phyloP scores from a whole-genome alignment of 2,888 invertebrate species.

The Tuta absoluta region DNA sequence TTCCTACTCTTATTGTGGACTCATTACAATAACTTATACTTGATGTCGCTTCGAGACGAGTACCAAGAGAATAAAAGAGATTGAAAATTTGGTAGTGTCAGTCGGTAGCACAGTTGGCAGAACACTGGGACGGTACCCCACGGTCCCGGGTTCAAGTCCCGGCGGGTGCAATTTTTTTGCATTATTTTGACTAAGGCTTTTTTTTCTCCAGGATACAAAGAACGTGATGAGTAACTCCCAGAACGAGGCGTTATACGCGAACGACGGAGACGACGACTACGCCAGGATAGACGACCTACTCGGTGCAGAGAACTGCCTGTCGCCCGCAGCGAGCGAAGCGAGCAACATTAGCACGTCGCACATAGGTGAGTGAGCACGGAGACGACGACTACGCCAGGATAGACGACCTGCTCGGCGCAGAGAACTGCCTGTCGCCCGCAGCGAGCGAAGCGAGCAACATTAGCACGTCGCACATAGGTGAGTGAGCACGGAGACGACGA shows the following conservation, averaged over 20 bases:
- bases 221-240: slow-evolving; percentile 75
- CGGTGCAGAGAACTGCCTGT: slow-evolving; percentile 71
- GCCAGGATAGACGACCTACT: slow-evolving; percentile 73
- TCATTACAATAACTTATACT: too few relatives aligned
- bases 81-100: too few relatives aligned
- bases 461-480: slow-evolving; percentile 72
- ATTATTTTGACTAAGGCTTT: too few relatives aligned
- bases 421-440: slow-evolving; percentile 65
- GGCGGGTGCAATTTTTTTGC: too few relatives aligned
- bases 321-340: slow-evolving; percentile 66
- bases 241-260: slow-evolving; percentile 71
- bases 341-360: slow-evolving; percentile 71
- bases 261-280: slow-evolving; percentile 73
- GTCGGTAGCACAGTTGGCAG: too few relatives aligned
- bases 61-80: too few relatives aligned
- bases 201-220: slow-evolving; percentile 53
- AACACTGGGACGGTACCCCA: too few relatives aligned
- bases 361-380: slow-evolving; percentile 62
- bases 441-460: slow-evolving; percentile 65
- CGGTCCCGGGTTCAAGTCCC: too few relatives aligned
- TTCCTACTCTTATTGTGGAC: too few relatives aligned
- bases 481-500: slow-evolving; percentile 61
- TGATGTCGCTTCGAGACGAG: too few relatives aligned
- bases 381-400: slow-evolving; percentile 75
- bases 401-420: too few relatives aligned